Evolutionary conservation across 2,888 invertebrate species (phyloP).

Genomic region (Autographa gamma): DNA sequence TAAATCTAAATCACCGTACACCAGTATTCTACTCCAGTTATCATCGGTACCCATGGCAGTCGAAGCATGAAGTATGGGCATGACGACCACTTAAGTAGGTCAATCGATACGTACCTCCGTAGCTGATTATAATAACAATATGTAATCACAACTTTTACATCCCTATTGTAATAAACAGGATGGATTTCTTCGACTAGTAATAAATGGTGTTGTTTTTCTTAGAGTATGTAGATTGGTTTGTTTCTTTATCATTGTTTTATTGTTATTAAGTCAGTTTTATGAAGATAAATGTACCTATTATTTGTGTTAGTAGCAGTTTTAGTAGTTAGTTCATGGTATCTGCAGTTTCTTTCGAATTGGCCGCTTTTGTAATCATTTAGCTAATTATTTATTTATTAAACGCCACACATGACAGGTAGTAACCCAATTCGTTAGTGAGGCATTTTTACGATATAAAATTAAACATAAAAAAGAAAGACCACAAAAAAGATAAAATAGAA

Average conservation of each 20-base stretch:
- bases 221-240: background rate
- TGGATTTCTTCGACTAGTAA: constrained; percentile 31
- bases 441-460: too few species aligned
- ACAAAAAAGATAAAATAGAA: too few species aligned
- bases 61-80: constrained; percentile 20
- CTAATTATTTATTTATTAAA: too few species aligned
- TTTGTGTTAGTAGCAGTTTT: background rate
- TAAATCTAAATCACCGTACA: background rate
- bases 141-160: constrained; percentile 62
- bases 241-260: background rate
- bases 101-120: constrained; percentile 74
- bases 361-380: too few species aligned
- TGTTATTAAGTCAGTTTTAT: background rate
- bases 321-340: background rate
- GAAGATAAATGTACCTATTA: background rate
- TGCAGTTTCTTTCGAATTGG: background rate
- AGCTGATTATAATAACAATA: constrained; percentile 72
- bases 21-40: constrained; percentile 15
- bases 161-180: constrained; percentile 47
- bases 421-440: too few species aligned
- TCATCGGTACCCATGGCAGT: constrained; percentile 17
- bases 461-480: too few species aligned
- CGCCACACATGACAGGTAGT: too few species aligned
- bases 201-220: constrained; percentile 38
- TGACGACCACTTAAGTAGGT: constrained; percentile 70